These are phyloP conservation scores for Spinus pinus DNA, from an alignment of 2,797 vertebrate genomes.

Conservation along the genomic window DNA sequence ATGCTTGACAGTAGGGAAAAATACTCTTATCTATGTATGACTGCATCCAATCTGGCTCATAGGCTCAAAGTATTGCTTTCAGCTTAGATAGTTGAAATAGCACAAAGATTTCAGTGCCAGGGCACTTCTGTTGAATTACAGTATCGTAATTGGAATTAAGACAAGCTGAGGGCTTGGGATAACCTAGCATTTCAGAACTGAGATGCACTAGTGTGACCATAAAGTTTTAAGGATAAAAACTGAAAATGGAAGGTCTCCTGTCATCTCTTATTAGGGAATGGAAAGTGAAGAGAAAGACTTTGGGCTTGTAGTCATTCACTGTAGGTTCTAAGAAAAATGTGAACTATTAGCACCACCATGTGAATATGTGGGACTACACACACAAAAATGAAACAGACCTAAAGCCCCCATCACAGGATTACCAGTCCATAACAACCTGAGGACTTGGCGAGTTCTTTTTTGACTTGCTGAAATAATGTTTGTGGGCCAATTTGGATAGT, in stretches of 20 bases:
- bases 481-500: background rate
- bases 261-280: background rate
- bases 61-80: background rate
- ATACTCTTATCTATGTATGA: background rate
- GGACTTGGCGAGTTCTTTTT: background rate
- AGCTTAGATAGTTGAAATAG: background rate
- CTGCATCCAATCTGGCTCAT: background rate
- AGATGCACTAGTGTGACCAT: background rate
- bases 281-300: background rate
- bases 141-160: background rate
- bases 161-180: background rate
- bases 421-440: background rate
- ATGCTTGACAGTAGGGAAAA: background rate
- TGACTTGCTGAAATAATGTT: background rate
- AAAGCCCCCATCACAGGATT: background rate
- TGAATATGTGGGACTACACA: background rate
- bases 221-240: background rate
- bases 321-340: background rate
- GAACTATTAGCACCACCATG: background rate
- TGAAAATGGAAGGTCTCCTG: background rate
- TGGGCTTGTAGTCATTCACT: fast-evolving
- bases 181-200: background rate
- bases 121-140: background rate
- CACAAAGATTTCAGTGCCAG: background rate
- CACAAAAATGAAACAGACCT: background rate